Percentiles rank a stretch among this genome's conserved stretches.
Conservation (phyloP, 2,888 invertebrate genomes). For the Patella ulyssiponensis region DNA sequence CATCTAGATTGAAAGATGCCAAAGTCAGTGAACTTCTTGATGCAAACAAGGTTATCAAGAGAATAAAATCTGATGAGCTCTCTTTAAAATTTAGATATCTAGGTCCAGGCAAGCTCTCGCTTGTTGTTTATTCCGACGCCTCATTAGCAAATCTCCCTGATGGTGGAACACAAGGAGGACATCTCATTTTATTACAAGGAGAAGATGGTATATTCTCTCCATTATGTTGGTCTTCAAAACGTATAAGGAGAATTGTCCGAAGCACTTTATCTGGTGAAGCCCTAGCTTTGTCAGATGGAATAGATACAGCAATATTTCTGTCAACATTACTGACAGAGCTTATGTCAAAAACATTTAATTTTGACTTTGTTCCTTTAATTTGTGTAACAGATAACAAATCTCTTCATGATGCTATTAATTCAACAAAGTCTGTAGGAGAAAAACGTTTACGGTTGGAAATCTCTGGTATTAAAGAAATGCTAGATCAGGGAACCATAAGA, state of each 20-base stretch:
- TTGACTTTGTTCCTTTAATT: background rate
- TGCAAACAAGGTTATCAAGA: conserved; percentile 21
- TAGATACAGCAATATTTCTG: conserved; percentile 1
- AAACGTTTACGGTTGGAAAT: background rate
- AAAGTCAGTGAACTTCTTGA: conserved; percentile 10
- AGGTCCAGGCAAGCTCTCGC: background rate
- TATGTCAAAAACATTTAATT: background rate
- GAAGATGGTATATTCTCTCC: background rate
- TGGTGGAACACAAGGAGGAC: background rate
- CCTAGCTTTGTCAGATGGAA: background rate
- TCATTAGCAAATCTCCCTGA: background rate
- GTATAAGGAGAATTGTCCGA: background rate
- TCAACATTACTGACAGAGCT: background rate
- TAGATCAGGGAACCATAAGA: background rate
- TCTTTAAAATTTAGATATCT: background rate
- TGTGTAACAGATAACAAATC: conserved; percentile 2
- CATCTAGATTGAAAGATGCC: background rate
- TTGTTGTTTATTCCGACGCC: conserved; percentile 1
- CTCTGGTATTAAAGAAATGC: conserved; percentile 2
- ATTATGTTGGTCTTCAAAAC: conserved; percentile 2
- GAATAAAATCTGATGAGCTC: conserved; percentile 15
- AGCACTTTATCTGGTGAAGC: conserved; percentile 1
- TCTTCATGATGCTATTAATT: conserved; percentile 1
- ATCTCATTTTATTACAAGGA: background rate
- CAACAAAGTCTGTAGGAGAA: background rate